Evolutionary conservation across 2,113 vertebrate species (phyloP), one percentile per base, ranked within the genome.

Genomic region (Aspiorhynchus laticeps): DNA sequence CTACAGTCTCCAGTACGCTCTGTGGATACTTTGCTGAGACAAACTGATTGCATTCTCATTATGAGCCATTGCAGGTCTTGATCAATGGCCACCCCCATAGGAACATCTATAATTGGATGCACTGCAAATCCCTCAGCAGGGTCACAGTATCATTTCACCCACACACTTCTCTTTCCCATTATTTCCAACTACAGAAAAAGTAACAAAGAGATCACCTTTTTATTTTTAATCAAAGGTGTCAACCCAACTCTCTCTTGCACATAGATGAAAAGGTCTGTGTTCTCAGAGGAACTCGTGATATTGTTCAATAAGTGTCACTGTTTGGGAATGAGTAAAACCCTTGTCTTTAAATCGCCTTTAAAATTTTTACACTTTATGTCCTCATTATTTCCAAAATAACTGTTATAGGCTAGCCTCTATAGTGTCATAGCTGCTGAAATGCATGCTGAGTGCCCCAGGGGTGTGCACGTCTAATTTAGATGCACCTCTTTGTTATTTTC

Each of bases 31-130:
- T 33, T 31, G 43, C 28, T 69, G 61, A 83, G 28, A 63, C 26
- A 14, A 61, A 43, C 38, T 19, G n/a, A 51, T 51, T 71, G 63
- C 26, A 12, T 83, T 83, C 65, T 53, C 63, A 71, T 83, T 83
- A 36, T 69, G 41, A 83, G 65, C 65, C 65, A 83, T 83, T 83
- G 41, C 28, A 71, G 41, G 43, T 31, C 43, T 41, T 33, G 43
- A 83, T 83, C 81, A 83, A 83, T 83, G 81, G 41, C 81, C 65
- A 51, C 81, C 81, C 43, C 63, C 43, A 83, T 14, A 83, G 65
- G 81, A 83, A 69, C 63, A 83, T 83, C 81, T 83, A 83, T 69
- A 83, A 83, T 67, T 71, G 63, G 81, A 83, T 26, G 26, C 41
- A 36, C 63, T 28, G 19, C 65, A 67, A 82, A 82, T 48, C 38